phyloP scores from a whole-genome alignment of 1,140 invertebrate genomes.

The Schlechtendalia chinensis region DNA sequence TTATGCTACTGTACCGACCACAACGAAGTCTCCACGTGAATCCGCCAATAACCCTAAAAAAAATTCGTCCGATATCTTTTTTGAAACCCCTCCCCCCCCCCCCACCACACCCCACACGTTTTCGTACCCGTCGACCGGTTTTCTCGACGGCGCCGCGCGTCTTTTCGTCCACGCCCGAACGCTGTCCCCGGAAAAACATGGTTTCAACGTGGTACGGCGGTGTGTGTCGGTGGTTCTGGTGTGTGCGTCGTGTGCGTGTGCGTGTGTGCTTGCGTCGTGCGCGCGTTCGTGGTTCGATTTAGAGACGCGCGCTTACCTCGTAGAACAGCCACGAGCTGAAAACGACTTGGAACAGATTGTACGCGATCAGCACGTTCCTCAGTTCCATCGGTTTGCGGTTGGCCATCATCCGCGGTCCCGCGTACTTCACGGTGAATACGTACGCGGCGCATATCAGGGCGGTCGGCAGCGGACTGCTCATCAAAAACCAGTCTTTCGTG shows the following conservation, averaged over 20 bases:
- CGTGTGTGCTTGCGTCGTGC: background rate
- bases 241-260: too few relatives aligned
- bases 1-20: too few relatives aligned
- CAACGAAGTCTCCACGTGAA: too few relatives aligned
- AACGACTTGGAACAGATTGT: conserved; percentile 84
- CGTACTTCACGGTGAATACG: conserved; percentile 73
- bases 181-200: conserved; percentile 1
- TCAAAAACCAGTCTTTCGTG: conserved; percentile 78
- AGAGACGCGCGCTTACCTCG: conserved; percentile 64
- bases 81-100: too few relatives aligned
- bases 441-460: conserved; percentile 73
- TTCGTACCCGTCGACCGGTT: too few relatives aligned
- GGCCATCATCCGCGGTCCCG: conserved; percentile 86
- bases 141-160: too few relatives aligned
- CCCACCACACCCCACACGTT: too few relatives aligned
- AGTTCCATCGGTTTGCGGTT: conserved; percentile 84
- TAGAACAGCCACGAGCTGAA: conserved; percentile 81
- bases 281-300: background rate
- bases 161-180: too few relatives aligned
- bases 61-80: too few relatives aligned
- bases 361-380: conserved; percentile 73
- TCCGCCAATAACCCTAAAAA: too few relatives aligned
- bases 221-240: too few relatives aligned
- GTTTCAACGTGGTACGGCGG: too few relatives aligned
- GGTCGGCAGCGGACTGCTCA: conserved; percentile 80